Evolutionary conservation across 2,113 vertebrate genomes (phyloP), one percentile per base, ranked within the genome.

Genomic region (Neogale vison): DNA sequence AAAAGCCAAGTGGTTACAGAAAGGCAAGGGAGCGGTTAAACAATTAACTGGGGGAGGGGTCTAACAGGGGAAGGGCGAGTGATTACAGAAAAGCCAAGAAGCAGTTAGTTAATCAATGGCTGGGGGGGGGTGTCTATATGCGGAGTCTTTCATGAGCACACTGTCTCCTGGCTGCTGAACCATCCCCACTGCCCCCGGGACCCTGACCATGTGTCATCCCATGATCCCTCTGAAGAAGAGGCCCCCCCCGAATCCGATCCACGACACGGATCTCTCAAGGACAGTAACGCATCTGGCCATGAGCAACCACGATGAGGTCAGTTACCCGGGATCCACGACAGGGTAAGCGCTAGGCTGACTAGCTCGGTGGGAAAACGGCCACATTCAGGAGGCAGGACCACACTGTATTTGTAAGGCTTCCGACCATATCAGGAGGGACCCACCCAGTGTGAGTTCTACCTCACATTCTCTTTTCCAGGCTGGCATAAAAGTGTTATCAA

Each of bases 161-260:
- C 6, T 72, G 14, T 34, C 39, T 23, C 12, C 86, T 50, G 9
- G 67, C 29, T 12, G 31, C 57, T 29, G 45, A n/a, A 31, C 31
- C 23, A 9, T 20, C 26, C 21, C 12, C 21, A 24, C 2, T 4
- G 2, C 42, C 20, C 14, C 14, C 3, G 6, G 65, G 26, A 4
- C 24, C 31, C 34, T 13, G 42, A 52, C 34, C 34, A 39, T 23
- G 77, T 39, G 77, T 39, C 63, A 45, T n/a, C 63, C 55, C 2
- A 0, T 52, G 52, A 72, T 8, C 26, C 24, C 67, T 20, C 4
- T 50, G 24, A 26, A 55, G 6, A 52, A 63, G 55, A 83, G 67
- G 39, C 21, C 3, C n/a, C n/a, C n/a, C 36, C 67, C 20, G 6
- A 36, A 77, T 26, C 12, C 0, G 12, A 45, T 23, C 31, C 3